These are phyloP conservation scores for Pelagia noctiluca DNA, from an alignment of 30 jellyfish, hydroid and myxozoan species.

Conservation along the genomic window DNA sequence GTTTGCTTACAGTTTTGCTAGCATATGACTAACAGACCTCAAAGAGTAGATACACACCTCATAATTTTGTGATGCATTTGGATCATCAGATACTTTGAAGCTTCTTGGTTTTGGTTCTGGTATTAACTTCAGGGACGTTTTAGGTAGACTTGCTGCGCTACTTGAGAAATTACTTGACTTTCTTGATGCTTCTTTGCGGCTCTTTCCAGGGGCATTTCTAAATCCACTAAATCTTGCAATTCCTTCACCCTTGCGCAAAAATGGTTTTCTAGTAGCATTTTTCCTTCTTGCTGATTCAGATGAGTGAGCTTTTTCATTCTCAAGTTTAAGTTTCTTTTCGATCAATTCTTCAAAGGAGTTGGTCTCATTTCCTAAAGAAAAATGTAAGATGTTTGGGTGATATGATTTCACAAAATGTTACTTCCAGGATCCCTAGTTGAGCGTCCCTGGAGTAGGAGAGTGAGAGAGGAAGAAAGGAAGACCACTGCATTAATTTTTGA, in stretches of 20 bases:
- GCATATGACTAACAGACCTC: no score
- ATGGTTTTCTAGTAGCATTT: not conserved
- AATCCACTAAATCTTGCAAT: constrained; percentile 31
- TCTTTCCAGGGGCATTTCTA: not conserved
- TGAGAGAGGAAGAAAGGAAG: not conserved
- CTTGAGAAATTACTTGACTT: not conserved
- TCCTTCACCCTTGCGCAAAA: constrained; percentile 62
- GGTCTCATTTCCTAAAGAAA: constrained; percentile 9
- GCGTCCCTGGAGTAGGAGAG: not conserved
- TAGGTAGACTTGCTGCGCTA: constrained; percentile 14
- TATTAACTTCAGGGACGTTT: constrained; percentile 38
- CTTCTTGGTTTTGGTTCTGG: constrained; percentile 6
- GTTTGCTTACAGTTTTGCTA: no score
- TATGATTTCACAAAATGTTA: no score
- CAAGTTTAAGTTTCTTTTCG: constrained; percentile 52
- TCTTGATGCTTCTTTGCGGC: not conserved
- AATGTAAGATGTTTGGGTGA: no score
- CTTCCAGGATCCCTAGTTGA: no score
- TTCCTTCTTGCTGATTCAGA: not conserved
- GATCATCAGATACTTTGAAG: not conserved
- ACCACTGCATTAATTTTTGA: no score
- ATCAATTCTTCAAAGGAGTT: constrained; percentile 47
- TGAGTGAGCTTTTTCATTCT: not conserved
- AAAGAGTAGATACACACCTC: not conserved
- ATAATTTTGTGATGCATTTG: no score